Evolutionary conservation across 2,888 invertebrate genomes (phyloP).

Genomic region (Apotomis turbidana): DNA sequence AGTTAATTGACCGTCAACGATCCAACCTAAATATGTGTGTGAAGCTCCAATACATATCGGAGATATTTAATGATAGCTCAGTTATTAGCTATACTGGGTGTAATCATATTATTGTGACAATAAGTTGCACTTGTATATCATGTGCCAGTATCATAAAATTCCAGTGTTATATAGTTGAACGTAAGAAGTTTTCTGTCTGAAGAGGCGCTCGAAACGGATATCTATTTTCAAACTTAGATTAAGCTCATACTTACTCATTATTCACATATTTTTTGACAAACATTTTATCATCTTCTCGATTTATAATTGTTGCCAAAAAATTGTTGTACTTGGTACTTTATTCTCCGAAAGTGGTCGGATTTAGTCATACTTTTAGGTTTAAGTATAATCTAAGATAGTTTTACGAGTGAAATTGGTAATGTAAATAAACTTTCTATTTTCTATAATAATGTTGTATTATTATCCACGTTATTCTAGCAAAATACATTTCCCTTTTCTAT

Average conservation of each 20-base stretch:
- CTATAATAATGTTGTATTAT: slow-evolving; percentile 42
- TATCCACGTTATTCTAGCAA: slow-evolving; percentile 27
- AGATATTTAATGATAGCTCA: too few species aligned
- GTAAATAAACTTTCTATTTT: slow-evolving; percentile 69
- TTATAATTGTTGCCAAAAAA: slow-evolving; percentile 68
- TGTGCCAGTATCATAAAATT: background rate
- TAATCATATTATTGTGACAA: background rate
- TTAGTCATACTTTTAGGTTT: slow-evolving; percentile 69
- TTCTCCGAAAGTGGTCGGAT: slow-evolving; percentile 66
- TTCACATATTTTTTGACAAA: slow-evolving; percentile 48
- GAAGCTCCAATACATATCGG: too few species aligned
- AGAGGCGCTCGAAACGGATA: slow-evolving; percentile 66
- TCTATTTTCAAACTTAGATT: slow-evolving; percentile 40
- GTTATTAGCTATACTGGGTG: too few species aligned
- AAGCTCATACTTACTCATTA: slow-evolving; percentile 43
- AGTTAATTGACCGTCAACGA: too few species aligned
- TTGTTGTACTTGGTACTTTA: slow-evolving; percentile 53
- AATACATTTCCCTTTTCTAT: background rate
- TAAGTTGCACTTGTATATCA: too few species aligned
- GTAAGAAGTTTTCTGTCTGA: slow-evolving; percentile 61
- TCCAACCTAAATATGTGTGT: too few species aligned
- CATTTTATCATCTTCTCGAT: slow-evolving; percentile 47
- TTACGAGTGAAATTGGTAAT: slow-evolving; percentile 56
- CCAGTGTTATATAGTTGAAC: background rate
- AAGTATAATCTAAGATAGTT: slow-evolving; percentile 60